Percentiles rank a stretch among this genome's conserved stretches.
Evolutionary conservation across 92 coral and sea anemone species (phyloP).

Genomic region (Desmophyllum pertusum): DNA sequence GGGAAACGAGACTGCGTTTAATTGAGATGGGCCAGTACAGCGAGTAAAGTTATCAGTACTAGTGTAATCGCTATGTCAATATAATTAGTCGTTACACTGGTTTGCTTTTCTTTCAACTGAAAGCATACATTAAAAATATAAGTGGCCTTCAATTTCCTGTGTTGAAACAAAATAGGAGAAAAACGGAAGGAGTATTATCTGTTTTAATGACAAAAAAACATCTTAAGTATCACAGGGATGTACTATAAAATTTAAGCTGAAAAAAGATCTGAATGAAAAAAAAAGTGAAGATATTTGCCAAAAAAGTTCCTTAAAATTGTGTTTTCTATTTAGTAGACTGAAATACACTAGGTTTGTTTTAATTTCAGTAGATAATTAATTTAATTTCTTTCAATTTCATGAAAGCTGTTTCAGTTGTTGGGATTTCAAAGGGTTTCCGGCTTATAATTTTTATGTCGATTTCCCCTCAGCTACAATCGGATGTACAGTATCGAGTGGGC

Average conservation of each 20-base stretch:
- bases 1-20: no score
- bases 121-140: background rate
- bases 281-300: background rate
- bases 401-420: background rate
- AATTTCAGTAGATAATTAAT: background rate
- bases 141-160: slow-evolving; percentile 14
- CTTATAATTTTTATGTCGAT: background rate
- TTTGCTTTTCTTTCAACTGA: background rate
- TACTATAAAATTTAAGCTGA: background rate
- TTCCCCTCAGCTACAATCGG: background rate
- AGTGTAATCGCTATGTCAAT: background rate
- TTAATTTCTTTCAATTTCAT: background rate
- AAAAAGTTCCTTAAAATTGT: background rate
- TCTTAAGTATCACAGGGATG: background rate
- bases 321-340: background rate
- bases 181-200: background rate
- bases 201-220: background rate
- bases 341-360: background rate
- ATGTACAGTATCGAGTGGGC: background rate
- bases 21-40: no score
- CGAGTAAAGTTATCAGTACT: background rate
- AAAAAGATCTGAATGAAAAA: background rate
- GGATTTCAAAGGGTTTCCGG: background rate
- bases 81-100: background rate
- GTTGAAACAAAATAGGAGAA: background rate